These are phyloP conservation scores for Anhinga anhinga DNA, from an alignment of 2,113 vertebrate genomes.

Conservation along the genomic window DNA sequence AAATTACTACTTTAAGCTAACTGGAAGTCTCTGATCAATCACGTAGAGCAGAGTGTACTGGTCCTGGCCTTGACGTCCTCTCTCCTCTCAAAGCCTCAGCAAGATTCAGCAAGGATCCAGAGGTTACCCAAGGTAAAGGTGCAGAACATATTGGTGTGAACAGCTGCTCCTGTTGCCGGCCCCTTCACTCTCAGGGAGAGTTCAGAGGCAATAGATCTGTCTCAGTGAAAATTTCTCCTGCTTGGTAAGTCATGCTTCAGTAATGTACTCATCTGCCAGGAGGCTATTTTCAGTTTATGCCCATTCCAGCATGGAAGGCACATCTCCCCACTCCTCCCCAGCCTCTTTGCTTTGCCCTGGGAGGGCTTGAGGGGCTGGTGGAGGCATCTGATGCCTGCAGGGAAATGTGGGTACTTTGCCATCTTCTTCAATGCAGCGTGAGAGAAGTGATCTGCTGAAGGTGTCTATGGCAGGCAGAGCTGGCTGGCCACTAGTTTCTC, in stretches of 20 bases:
- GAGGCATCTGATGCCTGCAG: neutral
- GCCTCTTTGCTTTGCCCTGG: neutral
- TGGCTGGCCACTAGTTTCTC: neutral
- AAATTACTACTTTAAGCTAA: conserved; percentile 53
- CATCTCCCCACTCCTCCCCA: neutral
- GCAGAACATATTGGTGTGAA: neutral
- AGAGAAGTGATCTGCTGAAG: neutral
- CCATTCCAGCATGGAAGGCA: neutral
- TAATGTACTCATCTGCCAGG: conserved; percentile 9
- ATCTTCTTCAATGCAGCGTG: neutral
- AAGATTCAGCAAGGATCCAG: neutral
- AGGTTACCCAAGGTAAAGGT: conserved; percentile 48
- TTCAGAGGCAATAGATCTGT: conserved; percentile 7
- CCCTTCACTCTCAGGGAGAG: neutral
- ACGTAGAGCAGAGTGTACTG: conserved; percentile 28
- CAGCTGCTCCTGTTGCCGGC: conserved; percentile 10
- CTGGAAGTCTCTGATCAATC: conserved; percentile 43
- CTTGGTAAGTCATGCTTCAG: conserved; percentile 17
- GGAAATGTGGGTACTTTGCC: neutral
- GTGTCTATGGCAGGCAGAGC: neutral
- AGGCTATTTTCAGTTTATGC: neutral
- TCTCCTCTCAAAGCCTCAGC: neutral
- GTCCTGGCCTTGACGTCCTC: neutral
- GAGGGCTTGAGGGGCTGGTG: neutral
- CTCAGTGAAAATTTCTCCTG: neutral